Percentiles rank a stretch among this genome's conserved stretches.
Evolutionary conservation across 2,888 invertebrate species (phyloP).

Genomic region (Diaperis boleti): DNA sequence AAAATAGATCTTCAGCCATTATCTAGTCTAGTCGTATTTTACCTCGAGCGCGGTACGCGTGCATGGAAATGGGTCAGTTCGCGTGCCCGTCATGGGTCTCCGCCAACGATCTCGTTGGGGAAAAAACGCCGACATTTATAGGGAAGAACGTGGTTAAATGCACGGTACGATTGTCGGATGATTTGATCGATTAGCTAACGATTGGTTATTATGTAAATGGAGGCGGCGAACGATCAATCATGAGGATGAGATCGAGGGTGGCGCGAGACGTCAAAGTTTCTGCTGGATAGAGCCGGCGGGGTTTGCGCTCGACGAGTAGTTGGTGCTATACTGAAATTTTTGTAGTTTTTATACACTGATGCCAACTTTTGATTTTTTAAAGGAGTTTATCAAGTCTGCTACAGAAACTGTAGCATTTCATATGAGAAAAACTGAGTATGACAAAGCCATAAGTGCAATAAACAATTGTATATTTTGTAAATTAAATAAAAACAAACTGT

Average conservation of each 20-base stretch:
- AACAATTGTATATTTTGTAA: too few species aligned
- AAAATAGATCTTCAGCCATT: conserved; percentile 7
- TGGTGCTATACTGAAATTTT: too few species aligned
- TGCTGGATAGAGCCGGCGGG: background rate
- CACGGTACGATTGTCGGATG: conserved; percentile 19
- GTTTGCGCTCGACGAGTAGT: background rate
- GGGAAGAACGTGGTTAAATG: conserved; percentile 13
- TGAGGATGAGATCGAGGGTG: conserved; percentile 47
- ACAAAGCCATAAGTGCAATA: too few species aligned
- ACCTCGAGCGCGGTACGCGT: conserved; percentile 19
- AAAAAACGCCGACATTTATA: conserved; percentile 34
- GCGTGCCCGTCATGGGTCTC: too few species aligned
- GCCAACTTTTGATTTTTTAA: too few species aligned
- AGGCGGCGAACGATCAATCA: conserved; percentile 27
- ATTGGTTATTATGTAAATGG: conserved; percentile 37
- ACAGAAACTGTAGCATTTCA: too few species aligned
- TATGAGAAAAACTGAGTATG: too few species aligned
- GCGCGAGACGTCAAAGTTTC: conserved; percentile 21
- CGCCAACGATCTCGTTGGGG: conserved; percentile 22
- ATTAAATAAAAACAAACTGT: too few species aligned
- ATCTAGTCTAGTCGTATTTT: conserved; percentile 18
- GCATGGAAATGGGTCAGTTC: conserved; percentile 26
- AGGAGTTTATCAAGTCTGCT: too few species aligned
- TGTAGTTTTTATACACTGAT: too few species aligned
- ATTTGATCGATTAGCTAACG: conserved; percentile 33